Evolutionary conservation across 2,797 vertebrate species (phyloP).

Genomic region (Valencia hispanica): DNA sequence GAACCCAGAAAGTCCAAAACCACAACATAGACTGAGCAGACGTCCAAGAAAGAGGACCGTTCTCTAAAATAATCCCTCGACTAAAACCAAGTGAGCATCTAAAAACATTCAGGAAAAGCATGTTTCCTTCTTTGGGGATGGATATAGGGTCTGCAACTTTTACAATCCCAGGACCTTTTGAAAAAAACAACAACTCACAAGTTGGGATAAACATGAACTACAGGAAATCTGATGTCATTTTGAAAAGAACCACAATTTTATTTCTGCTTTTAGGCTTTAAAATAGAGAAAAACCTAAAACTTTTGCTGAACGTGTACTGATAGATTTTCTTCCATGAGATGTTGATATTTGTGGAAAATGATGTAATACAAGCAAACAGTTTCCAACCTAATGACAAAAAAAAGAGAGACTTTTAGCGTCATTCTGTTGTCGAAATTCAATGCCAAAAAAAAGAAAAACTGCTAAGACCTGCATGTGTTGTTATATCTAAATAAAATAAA

Average conservation of each 20-base stretch:
- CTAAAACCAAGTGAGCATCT: background rate
- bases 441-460: background rate
- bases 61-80: background rate
- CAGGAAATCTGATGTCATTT: no score
- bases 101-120: background rate
- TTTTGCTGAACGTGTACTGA: background rate
- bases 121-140: background rate
- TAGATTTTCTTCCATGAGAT: background rate
- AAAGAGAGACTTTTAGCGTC: background rate
- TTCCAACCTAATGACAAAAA: background rate
- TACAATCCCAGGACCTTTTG: background rate
- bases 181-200: background rate
- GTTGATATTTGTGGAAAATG: background rate
- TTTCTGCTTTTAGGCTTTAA: background rate
- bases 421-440: background rate
- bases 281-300: no score
- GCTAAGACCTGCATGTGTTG: no score
- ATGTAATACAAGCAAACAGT: background rate
- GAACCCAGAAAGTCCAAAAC: background rate
- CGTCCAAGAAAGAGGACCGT: background rate
- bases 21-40: background rate
- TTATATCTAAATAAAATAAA: no score
- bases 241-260: background rate
- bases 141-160: background rate
- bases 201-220: background rate